phyloP scores from a whole-genome alignment of 2,888 invertebrate species.

The Halictus ligatus region DNA sequence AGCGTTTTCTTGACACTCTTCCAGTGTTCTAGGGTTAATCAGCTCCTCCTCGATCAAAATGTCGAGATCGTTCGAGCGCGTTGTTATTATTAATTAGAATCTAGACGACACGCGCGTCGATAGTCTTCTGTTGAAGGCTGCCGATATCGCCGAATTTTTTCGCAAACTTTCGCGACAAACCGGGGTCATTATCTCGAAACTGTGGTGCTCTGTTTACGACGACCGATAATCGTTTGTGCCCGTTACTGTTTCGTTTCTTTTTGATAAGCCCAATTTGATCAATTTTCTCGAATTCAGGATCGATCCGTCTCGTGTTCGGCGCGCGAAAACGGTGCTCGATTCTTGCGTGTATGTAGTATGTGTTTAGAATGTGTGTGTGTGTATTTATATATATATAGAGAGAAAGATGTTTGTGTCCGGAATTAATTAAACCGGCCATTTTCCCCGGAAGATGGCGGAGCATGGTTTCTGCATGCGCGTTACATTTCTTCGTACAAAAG shows the following conservation, averaged over 20 bases:
- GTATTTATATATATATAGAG: neutral
- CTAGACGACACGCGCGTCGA: neutral
- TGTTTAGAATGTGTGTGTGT: constrained; percentile 51
- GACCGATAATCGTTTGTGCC: neutral
- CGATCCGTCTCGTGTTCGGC: constrained; percentile 37
- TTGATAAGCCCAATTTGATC: constrained; percentile 60
- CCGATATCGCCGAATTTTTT: neutral
- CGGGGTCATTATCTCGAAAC: neutral
- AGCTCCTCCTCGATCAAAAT: neutral
- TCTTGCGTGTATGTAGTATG: constrained; percentile 24
- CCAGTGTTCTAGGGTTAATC: neutral
- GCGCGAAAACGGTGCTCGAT: constrained; percentile 40
- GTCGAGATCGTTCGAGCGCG: neutral
- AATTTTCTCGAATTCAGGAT: constrained; percentile 67
- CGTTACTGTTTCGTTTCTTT: neutral
- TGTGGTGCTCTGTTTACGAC: neutral
- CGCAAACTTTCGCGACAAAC: neutral
- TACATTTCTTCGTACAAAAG: neutral
- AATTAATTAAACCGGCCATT: constrained; percentile 29
- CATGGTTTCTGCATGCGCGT: constrained; percentile 48
- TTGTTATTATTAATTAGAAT: neutral
- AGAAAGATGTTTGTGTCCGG: neutral
- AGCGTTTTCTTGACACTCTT: neutral
- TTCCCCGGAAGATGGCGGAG: constrained; percentile 18
- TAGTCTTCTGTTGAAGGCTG: neutral